phyloP scores from a whole-genome alignment of 2,888 invertebrate species.

The Pinctada fucata region DNA sequence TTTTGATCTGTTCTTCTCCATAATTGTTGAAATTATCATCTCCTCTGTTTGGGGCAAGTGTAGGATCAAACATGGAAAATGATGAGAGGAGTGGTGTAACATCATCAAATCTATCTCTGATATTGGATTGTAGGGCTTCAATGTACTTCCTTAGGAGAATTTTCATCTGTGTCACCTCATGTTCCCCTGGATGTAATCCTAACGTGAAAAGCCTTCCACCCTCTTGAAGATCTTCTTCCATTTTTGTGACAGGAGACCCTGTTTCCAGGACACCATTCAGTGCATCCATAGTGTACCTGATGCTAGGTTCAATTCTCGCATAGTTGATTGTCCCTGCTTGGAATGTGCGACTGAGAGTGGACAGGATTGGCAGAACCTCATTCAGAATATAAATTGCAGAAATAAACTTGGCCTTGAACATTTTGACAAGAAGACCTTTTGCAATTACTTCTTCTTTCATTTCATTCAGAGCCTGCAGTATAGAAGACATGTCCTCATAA shows the following conservation, averaged over 20 bases:
- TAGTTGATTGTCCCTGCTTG: slow-evolving; percentile 33
- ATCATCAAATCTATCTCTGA: slow-evolving; percentile 9
- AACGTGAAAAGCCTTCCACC: slow-evolving; percentile 4
- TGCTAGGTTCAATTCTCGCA: slow-evolving; percentile 14
- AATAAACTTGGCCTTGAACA: slow-evolving; percentile 38
- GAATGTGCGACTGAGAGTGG: slow-evolving; percentile 34
- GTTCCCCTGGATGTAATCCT: slow-evolving; percentile 10
- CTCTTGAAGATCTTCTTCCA: background rate
- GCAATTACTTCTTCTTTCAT: slow-evolving; percentile 14
- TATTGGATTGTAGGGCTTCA: slow-evolving; percentile 17
- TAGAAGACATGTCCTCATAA: slow-evolving; percentile 30
- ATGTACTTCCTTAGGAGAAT: slow-evolving; percentile 13
- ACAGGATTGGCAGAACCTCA: slow-evolving; percentile 36
- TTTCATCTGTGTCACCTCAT: slow-evolving; percentile 9
- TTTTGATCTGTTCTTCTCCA: slow-evolving; percentile 10
- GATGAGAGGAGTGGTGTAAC: slow-evolving; percentile 10
- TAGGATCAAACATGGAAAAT: slow-evolving; percentile 22
- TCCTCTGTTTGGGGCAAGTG: background rate
- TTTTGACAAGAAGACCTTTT: slow-evolving; percentile 28
- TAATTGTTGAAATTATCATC: slow-evolving; percentile 18
- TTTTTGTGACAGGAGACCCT: background rate
- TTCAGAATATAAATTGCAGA: slow-evolving; percentile 39
- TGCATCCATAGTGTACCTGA: slow-evolving; percentile 17
- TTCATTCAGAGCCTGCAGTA: slow-evolving; percentile 32
- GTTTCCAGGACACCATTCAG: slow-evolving; percentile 18